Conservation (phyloP, 2,797 vertebrate genomes). For the Enteromius argenteus region DNA sequence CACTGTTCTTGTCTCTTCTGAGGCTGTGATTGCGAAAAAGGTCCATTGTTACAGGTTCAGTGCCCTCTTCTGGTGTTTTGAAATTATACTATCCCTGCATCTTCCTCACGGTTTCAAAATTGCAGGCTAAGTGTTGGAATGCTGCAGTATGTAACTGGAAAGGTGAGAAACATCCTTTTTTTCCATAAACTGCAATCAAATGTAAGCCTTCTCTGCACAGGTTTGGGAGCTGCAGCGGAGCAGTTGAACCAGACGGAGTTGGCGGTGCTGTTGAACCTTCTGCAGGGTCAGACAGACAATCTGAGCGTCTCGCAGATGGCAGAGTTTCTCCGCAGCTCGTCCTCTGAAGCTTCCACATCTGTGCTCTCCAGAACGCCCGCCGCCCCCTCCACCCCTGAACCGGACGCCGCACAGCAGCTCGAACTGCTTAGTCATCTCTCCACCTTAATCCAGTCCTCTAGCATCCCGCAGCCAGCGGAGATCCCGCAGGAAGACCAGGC, state of each 20-base stretch:
- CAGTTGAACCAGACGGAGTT: constrained; percentile 96
- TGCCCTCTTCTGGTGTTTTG: constrained; percentile 1
- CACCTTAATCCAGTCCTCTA: constrained; percentile 85
- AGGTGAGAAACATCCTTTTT: neutral
- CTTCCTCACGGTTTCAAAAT: neutral
- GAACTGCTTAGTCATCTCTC: constrained; percentile 92
- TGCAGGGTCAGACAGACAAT: constrained; percentile 93
- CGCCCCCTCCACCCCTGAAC: constrained; percentile 67
- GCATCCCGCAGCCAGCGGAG: constrained; percentile 82
- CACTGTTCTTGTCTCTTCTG: neutral
- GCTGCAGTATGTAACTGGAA: neutral
- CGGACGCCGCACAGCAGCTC: constrained; percentile 86
- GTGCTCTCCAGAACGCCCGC: constrained; percentile 35
- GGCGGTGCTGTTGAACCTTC: constrained; percentile 93
- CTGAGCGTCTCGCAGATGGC: constrained; percentile 92
- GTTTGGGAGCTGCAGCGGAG: constrained; percentile 90
- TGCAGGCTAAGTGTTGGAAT: neutral
- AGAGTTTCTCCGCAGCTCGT: constrained; percentile 91
- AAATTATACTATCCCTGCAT: neutral
- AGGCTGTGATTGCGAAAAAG: neutral
- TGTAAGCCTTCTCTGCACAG: constrained; percentile 64
- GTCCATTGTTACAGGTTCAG: neutral
- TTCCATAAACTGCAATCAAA: neutral
- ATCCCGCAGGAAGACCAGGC: constrained; percentile 89
- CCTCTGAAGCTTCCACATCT: constrained; percentile 59